phyloP scores from a whole-genome alignment of 2,888 invertebrate species.

The Stenurella melanura region DNA sequence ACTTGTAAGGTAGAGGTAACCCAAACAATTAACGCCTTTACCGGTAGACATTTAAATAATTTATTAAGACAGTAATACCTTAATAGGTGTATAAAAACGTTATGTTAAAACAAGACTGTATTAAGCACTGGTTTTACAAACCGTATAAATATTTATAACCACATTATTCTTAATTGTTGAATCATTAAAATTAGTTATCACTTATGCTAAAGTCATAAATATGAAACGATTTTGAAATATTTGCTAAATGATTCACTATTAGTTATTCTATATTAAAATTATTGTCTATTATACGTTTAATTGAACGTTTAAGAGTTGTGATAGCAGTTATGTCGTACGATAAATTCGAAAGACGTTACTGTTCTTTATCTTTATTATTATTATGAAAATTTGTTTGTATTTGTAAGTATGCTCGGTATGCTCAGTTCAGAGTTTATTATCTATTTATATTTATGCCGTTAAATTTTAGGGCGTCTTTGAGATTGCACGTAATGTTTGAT shows the following conservation, averaged over 20 bases:
- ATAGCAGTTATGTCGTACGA: background rate
- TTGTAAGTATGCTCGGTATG: background rate
- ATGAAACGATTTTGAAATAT: conserved; percentile 12
- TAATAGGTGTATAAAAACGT: conserved; percentile 1
- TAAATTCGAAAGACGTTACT: background rate
- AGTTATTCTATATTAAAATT: background rate
- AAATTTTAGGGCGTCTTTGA: background rate
- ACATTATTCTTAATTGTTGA: conserved; percentile 12
- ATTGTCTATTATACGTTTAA: background rate
- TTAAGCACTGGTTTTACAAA: background rate
- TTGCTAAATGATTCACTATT: conserved; percentile 8
- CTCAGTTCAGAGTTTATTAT: background rate
- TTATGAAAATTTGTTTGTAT: background rate
- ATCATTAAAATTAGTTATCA: conserved; percentile 25
- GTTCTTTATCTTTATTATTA: background rate
- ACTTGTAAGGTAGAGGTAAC: background rate
- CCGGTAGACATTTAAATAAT: background rate
- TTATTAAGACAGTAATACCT: background rate
- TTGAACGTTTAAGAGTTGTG: background rate
- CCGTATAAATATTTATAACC: conserved; percentile 20
- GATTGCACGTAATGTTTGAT: background rate
- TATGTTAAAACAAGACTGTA: background rate
- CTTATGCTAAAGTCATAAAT: conserved; percentile 8
- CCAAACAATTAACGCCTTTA: background rate
- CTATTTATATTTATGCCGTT: background rate